phyloP scores from a whole-genome alignment of 2,113 vertebrate species.

The Limnothrissa miodon region DNA sequence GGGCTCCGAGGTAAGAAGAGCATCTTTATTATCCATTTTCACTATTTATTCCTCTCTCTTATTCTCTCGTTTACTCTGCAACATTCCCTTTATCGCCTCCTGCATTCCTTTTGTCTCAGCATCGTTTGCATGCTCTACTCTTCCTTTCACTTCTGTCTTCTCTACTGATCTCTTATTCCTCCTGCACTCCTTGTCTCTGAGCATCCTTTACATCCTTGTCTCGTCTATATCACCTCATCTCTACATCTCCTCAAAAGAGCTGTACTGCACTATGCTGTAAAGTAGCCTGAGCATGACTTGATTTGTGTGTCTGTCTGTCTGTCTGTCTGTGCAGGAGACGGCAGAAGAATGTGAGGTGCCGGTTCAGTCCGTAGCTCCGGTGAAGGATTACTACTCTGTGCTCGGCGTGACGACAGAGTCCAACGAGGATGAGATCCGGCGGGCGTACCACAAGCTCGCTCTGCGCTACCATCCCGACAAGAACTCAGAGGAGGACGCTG shows the following conservation, averaged over 20 bases:
- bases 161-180: too few relatives aligned
- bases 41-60: background rate
- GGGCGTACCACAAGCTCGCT: slow-evolving; percentile 95
- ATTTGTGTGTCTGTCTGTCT: slow-evolving; percentile 15
- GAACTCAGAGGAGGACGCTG: slow-evolving; percentile 89
- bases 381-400: slow-evolving; percentile 95
- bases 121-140: background rate
- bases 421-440: slow-evolving; percentile 96
- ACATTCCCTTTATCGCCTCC: background rate
- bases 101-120: background rate
- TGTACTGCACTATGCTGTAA: background rate
- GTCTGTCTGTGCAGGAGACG: slow-evolving; percentile 62
- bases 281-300: background rate
- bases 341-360: slow-evolving; percentile 65
- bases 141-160: background rate
- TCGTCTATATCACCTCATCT: background rate
- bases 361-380: slow-evolving; percentile 68
- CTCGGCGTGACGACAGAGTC: slow-evolving; percentile 85
- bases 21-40: background rate
- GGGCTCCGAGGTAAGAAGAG: slow-evolving; percentile 64
- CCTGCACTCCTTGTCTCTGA: too few relatives aligned
- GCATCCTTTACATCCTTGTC: background rate
- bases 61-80: background rate
- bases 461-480: slow-evolving; percentile 97
- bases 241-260: background rate